phyloP scores from a whole-genome alignment of 2,797 vertebrate genomes.

The Sternarchorhynchus goeldii region DNA sequence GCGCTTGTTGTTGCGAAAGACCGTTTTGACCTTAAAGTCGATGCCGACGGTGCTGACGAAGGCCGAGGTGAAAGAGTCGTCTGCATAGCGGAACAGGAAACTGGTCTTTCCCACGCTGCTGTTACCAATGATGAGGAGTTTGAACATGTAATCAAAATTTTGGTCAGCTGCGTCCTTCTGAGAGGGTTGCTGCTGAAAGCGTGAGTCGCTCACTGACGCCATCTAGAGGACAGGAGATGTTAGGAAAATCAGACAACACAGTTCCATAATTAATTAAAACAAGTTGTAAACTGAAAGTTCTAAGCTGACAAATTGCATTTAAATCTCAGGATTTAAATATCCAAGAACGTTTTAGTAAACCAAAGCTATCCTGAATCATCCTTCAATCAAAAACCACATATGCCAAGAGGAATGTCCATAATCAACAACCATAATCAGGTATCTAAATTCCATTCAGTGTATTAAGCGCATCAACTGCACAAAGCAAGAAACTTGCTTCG shows the following conservation, averaged over 20 bases:
- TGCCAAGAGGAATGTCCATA: not conserved
- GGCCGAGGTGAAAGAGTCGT: constrained; percentile 81
- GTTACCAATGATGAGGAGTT: constrained; percentile 80
- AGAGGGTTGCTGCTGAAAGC: constrained; percentile 74
- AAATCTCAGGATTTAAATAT: not conserved
- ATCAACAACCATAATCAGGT: not conserved
- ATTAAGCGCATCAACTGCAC: not conserved
- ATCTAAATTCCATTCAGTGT: not conserved
- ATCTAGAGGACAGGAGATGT: constrained; percentile 67
- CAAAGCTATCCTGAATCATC: not conserved
- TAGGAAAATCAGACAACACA: not conserved
- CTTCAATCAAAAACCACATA: not conserved
- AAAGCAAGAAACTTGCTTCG: not conserved
- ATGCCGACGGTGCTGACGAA: constrained; percentile 84
- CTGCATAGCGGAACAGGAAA: constrained; percentile 81
- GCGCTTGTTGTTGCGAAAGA: constrained; percentile 81
- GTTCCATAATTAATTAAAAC: not conserved
- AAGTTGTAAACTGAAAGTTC: too few relatives aligned
- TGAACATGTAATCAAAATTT: constrained; percentile 86
- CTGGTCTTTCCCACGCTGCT: constrained; percentile 84
- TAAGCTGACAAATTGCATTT: not conserved
- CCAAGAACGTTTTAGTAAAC: not conserved
- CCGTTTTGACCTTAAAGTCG: constrained; percentile 84
- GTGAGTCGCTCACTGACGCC: constrained; percentile 80
- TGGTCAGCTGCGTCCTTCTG: constrained; percentile 85